phyloP scores from a whole-genome alignment of 2,888 invertebrate species.

The Lamellibrachia columna region DNA sequence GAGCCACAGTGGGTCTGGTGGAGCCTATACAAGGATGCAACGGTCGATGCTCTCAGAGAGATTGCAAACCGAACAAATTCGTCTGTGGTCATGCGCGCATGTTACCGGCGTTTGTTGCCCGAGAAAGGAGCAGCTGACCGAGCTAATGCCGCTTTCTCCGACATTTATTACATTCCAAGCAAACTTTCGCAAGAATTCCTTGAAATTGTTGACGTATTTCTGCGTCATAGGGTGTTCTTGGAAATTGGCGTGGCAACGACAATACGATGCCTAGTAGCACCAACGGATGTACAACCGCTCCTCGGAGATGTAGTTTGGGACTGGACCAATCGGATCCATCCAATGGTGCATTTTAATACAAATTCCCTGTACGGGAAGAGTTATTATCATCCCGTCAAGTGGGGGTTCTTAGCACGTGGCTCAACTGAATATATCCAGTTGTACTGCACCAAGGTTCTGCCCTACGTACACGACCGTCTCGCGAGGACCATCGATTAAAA shows the following conservation, averaged over 20 bases:
- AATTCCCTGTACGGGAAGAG: slow-evolving; percentile 31
- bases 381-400: slow-evolving; percentile 43
- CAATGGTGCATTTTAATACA: slow-evolving; percentile 38
- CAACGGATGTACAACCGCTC: slow-evolving; percentile 31
- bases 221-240: slow-evolving; percentile 39
- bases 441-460: slow-evolving; percentile 35
- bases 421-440: slow-evolving; percentile 23
- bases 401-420: slow-evolving; percentile 31
- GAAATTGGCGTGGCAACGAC: slow-evolving; percentile 43
- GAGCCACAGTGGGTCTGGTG: slow-evolving; percentile 38
- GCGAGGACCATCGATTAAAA: slow-evolving; percentile 26
- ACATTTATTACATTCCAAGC: slow-evolving; percentile 41
- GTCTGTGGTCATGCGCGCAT: slow-evolving; percentile 24
- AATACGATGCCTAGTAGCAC: slow-evolving; percentile 33
- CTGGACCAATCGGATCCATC: slow-evolving; percentile 31
- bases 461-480: slow-evolving; percentile 35
- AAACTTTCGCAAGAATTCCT: slow-evolving; percentile 33
- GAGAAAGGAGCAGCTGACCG: slow-evolving; percentile 36
- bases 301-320: slow-evolving; percentile 31
- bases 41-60: slow-evolving; percentile 28
- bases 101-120: slow-evolving; percentile 32
- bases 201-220: slow-evolving; percentile 35
- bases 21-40: slow-evolving; percentile 36
- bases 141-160: slow-evolving; percentile 40
- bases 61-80: slow-evolving; percentile 1